phyloP scores from a whole-genome alignment of 2,888 invertebrate species.

The Drosophila paranaensis region DNA sequence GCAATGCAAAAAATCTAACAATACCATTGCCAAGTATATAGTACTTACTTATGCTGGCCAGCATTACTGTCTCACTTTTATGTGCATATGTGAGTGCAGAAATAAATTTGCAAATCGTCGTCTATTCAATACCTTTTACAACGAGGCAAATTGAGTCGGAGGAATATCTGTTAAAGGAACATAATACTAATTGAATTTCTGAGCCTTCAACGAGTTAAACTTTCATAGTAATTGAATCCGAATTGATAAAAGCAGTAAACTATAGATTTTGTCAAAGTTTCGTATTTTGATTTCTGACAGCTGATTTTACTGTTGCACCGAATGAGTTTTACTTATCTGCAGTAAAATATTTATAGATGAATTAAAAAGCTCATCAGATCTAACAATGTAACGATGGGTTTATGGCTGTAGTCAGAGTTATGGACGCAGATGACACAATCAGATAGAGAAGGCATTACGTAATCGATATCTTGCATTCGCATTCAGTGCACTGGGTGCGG shows the following conservation, averaged over 20 bases:
- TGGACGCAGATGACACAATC: conserved; percentile 9
- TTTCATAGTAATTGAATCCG: background rate
- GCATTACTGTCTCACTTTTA: background rate
- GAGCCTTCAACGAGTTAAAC: background rate
- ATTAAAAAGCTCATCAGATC: background rate
- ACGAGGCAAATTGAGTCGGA: background rate
- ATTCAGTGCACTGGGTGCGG: background rate
- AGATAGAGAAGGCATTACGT: conserved; percentile 6
- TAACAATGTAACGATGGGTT: background rate
- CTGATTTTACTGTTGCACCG: background rate
- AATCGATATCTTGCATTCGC: conserved; percentile 24
- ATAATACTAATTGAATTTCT: background rate
- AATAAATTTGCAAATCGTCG: background rate
- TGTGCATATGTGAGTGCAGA: background rate
- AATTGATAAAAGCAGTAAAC: background rate
- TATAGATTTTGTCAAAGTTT: background rate
- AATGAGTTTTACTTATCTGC: background rate
- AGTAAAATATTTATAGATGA: conserved; percentile 1
- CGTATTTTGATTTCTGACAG: too few relatives aligned
- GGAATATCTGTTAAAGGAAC: background rate
- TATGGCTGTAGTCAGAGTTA: background rate
- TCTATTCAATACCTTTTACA: background rate
- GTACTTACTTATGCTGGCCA: background rate
- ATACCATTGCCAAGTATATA: conserved; percentile 3
- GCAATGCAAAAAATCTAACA: conserved; percentile 10